phyloP scores from a whole-genome alignment of 2,113 vertebrate species.

The Taxidea taxus region DNA sequence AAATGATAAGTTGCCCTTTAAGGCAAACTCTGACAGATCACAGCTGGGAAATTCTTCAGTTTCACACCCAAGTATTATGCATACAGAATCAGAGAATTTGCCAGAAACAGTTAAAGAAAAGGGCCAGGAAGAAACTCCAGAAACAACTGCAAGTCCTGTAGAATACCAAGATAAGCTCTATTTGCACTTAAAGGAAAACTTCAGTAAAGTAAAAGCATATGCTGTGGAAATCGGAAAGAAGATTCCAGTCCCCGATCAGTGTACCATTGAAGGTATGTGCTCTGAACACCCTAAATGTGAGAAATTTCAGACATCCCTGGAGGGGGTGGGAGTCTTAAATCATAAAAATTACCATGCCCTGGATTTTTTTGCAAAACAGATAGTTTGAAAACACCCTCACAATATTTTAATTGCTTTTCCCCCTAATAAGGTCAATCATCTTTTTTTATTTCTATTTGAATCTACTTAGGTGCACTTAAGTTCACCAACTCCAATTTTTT shows the following conservation, averaged over 20 bases:
- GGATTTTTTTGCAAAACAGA: neutral
- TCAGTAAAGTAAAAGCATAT: slow-evolving; percentile 88
- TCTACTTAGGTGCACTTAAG: neutral
- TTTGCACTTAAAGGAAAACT: slow-evolving; percentile 90
- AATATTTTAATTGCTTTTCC: neutral
- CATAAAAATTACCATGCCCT: neutral
- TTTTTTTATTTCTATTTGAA: neutral
- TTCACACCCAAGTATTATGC: slow-evolving; percentile 59
- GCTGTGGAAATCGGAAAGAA: slow-evolving; percentile 86
- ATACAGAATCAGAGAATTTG: slow-evolving; percentile 35
- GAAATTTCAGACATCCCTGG: fast-evolving
- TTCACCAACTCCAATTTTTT: neutral
- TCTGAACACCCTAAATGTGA: neutral
- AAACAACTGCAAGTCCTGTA: neutral
- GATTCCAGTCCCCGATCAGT: slow-evolving; percentile 93
- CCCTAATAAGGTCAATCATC: neutral
- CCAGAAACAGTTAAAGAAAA: slow-evolving; percentile 56
- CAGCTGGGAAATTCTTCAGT: slow-evolving; percentile 53
- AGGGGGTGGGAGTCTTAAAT: neutral
- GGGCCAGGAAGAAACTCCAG: slow-evolving; percentile 33
- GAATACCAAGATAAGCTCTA: slow-evolving; percentile 88
- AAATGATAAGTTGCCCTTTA: slow-evolving; percentile 31
- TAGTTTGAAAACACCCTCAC: neutral
- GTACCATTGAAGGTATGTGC: slow-evolving; percentile 92
- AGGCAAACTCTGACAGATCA: slow-evolving; percentile 23